Percentiles rank a stretch among this genome's conserved stretches.
Evolutionary conservation across 2,113 vertebrate genomes (phyloP).

Genomic region (Spea multiplicata): DNA sequence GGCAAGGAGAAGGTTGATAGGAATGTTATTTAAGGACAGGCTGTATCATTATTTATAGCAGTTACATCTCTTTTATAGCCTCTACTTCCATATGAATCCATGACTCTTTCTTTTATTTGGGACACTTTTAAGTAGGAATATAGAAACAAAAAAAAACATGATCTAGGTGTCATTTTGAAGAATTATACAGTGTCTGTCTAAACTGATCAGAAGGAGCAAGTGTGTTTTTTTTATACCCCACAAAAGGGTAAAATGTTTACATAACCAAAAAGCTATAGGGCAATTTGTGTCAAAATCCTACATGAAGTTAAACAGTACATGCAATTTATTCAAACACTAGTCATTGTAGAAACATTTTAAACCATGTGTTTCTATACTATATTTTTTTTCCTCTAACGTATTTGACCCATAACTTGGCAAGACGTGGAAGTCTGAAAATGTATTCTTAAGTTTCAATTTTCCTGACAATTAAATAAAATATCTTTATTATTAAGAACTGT

Average conservation of each 20-base stretch:
- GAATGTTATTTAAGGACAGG: constrained; percentile 68
- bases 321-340: constrained; percentile 84
- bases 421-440: constrained; percentile 74
- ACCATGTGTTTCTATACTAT: constrained; percentile 77
- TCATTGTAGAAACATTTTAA: constrained; percentile 82
- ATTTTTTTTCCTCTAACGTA: constrained; percentile 71
- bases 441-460: constrained; percentile 74
- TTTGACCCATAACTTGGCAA: constrained; percentile 80
- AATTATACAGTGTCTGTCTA: constrained; percentile 86
- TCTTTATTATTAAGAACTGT: constrained; percentile 78
- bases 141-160: constrained; percentile 58
- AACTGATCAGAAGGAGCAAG: constrained; percentile 75
- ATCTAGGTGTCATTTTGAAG: constrained; percentile 73
- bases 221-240: constrained; percentile 81
- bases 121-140: constrained; percentile 78
- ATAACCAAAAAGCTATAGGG: constrained; percentile 82
- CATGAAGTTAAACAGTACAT: constrained; percentile 82
- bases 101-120: constrained; percentile 61
- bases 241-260: constrained; percentile 85
- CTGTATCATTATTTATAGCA: constrained; percentile 77
- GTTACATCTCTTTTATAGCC: constrained; percentile 80
- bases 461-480: constrained; percentile 74
- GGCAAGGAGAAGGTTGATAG: constrained; percentile 48
- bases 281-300: constrained; percentile 84
- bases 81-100: constrained; percentile 82